Evolutionary conservation across 2,797 vertebrate genomes (phyloP).

Genomic region (Allochrocebus solatus): DNA sequence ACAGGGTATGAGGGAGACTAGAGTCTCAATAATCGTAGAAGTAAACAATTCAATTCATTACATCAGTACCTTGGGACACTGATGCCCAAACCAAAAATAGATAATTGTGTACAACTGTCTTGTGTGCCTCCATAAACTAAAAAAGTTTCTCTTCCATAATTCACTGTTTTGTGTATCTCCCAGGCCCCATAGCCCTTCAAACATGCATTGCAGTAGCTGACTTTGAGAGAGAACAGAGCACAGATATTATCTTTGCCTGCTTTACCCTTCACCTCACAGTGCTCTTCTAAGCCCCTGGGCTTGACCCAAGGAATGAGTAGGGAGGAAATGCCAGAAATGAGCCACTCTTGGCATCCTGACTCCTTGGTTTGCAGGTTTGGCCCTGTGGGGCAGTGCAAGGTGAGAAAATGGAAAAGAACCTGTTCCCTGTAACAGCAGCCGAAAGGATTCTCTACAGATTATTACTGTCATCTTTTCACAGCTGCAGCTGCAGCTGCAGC

Average conservation of each 20-base stretch:
- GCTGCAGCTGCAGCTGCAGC: not conserved
- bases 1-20: not conserved
- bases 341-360: conserved; percentile 36
- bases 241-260: conserved; percentile 34
- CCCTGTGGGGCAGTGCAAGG: not conserved
- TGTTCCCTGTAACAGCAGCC: not conserved
- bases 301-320: conserved; percentile 24
- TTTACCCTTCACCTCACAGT: conserved; percentile 56
- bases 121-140: not conserved
- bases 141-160: not conserved
- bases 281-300: not conserved
- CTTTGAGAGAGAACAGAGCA: not conserved
- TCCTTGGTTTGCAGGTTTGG: conserved; percentile 46
- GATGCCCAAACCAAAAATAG: not conserved
- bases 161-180: not conserved
- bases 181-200: not conserved
- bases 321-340: conserved; percentile 40
- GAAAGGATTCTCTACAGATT: not conserved
- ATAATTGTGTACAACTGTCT: not conserved
- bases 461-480: not conserved
- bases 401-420: conserved; percentile 45
- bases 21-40: not conserved
- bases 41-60: conserved; percentile 4
- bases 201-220: not conserved
- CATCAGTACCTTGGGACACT: not conserved